Conservation (phyloP, 2,888 invertebrate genomes). For the Lasioglossum malachurum region DNA sequence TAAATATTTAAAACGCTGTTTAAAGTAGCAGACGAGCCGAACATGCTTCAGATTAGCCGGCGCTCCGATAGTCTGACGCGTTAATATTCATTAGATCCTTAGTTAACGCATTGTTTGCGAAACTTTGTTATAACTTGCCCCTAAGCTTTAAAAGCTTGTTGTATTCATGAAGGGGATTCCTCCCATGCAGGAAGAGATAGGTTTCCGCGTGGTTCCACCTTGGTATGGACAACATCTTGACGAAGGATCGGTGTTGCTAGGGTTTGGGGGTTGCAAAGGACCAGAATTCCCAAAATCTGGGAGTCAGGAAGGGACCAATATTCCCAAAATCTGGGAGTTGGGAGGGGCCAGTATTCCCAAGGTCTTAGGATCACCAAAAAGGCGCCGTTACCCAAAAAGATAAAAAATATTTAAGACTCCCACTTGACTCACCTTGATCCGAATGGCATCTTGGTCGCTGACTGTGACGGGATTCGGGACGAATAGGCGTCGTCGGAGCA, state of each 20-base stretch:
- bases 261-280: too few relatives aligned
- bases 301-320: too few relatives aligned
- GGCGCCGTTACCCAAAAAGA: too few relatives aligned
- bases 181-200: background rate
- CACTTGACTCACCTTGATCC: background rate
- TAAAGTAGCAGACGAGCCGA: background rate
- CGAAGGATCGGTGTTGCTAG: too few relatives aligned
- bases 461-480: constrained; percentile 8
- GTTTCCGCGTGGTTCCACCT: background rate
- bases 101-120: background rate
- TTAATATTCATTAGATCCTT: background rate
- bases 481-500: constrained; percentile 36
- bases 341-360: too few relatives aligned
- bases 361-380: too few relatives aligned
- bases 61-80: background rate
- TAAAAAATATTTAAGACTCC: background rate
- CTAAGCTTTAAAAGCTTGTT: background rate
- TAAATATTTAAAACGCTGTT: background rate
- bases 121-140: background rate
- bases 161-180: background rate
- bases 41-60: background rate
- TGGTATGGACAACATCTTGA: background rate
- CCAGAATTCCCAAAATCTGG: too few relatives aligned
- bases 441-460: background rate
- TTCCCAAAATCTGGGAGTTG: too few relatives aligned